phyloP scores from a whole-genome alignment of 2,113 vertebrate species.

The Gavia stellata region DNA sequence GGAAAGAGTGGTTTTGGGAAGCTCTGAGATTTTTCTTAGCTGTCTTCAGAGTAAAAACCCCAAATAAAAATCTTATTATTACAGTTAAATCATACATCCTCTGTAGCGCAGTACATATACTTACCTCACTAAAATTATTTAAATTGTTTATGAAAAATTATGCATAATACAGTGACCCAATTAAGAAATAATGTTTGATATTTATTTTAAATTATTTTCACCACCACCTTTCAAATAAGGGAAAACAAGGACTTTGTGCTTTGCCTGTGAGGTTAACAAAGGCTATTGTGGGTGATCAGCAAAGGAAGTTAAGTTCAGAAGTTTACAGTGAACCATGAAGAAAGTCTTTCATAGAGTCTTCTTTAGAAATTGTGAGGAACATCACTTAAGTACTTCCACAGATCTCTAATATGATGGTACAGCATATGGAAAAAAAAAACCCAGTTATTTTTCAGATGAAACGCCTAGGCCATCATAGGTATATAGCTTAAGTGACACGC shows the following conservation, averaged over 20 bases:
- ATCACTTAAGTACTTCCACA: background rate
- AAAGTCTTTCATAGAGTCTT: background rate
- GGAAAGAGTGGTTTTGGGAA: conserved; percentile 27
- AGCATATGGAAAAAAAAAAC: background rate
- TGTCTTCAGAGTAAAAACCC: background rate
- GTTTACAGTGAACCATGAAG: background rate
- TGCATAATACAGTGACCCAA: background rate
- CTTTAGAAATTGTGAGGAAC: background rate
- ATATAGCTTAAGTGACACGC: background rate
- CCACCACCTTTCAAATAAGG: background rate
- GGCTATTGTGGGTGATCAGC: background rate
- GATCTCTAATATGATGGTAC: background rate
- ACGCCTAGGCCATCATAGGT: background rate
- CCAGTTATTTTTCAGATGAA: background rate
- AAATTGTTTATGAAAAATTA: background rate
- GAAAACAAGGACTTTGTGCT: background rate
- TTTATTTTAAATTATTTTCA: background rate
- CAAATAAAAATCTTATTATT: conserved; percentile 10
- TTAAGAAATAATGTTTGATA: background rate
- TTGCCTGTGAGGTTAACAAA: background rate
- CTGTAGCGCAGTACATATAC: background rate
- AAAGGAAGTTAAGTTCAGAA: background rate
- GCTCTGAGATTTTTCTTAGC: conserved; percentile 7
- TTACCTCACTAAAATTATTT: background rate
- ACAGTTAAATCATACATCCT: background rate